These are phyloP conservation scores for Zelostemma sp. DNA, from an alignment of 1,140 invertebrate genomes.

Conservation along the genomic window DNA sequence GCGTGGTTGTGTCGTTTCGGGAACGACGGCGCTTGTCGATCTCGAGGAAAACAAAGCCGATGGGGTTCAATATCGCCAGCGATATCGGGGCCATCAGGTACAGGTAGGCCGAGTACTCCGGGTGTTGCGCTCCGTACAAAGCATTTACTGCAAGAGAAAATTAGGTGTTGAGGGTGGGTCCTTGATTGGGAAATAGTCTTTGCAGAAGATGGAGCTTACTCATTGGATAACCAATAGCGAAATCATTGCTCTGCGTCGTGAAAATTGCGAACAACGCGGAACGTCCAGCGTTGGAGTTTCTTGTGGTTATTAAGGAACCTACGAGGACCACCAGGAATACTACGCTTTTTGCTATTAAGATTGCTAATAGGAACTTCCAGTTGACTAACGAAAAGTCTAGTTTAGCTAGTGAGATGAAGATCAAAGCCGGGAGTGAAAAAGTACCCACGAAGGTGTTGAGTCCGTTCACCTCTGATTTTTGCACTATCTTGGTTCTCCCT, in stretches of 20 bases:
- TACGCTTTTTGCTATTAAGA: slow-evolving; percentile 87
- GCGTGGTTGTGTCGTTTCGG: no score
- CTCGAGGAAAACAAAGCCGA: slow-evolving; percentile 93
- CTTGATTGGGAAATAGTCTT: no score
- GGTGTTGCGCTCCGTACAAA: slow-evolving; percentile 83
- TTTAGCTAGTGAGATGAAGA: slow-evolving; percentile 91
- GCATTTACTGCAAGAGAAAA: slow-evolving; percentile 75
- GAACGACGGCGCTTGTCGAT: slow-evolving; percentile 79
- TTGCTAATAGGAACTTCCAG: slow-evolving; percentile 89
- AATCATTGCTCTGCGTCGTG: slow-evolving; percentile 97
- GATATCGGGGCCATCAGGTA: slow-evolving; percentile 96
- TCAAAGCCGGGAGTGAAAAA: slow-evolving; percentile 91
- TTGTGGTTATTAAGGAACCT: slow-evolving; percentile 83
- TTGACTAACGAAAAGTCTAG: slow-evolving; percentile 88
- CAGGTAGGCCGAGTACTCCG: slow-evolving; percentile 91
- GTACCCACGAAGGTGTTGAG: slow-evolving; percentile 94
- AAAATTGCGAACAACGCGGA: slow-evolving; percentile 95
- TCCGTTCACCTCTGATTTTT: slow-evolving; percentile 88
- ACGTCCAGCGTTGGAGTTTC: slow-evolving; percentile 84
- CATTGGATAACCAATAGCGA: slow-evolving; percentile 96
- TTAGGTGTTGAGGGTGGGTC: no score
- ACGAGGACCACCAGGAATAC: slow-evolving; percentile 88
- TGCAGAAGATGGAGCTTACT: slow-evolving; percentile 79
- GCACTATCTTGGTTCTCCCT: slow-evolving; percentile 86
- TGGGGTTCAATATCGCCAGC: slow-evolving; percentile 91